A percentile compares a stretch with the other conserved stretches of the same genome.
phyloP scores from a whole-genome alignment of 2,888 invertebrate genomes.

The Ormia ochracea region DNA sequence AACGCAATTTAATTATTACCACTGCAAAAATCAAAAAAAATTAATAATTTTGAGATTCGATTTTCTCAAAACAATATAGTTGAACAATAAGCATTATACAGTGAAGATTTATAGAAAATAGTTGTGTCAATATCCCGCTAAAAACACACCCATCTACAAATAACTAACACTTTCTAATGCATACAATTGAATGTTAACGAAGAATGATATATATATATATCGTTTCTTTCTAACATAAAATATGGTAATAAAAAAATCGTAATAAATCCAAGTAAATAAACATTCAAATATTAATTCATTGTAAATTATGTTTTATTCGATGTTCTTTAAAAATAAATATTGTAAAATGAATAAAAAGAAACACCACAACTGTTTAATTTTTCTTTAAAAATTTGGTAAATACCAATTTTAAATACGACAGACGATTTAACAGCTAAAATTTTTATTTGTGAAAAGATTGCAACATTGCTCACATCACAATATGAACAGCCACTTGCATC shows the following conservation, averaged over 20 bases:
- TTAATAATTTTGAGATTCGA: neutral
- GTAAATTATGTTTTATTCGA: conserved; percentile 62
- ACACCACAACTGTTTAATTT: neutral
- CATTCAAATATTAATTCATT: conserved; percentile 47
- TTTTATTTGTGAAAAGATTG: no score
- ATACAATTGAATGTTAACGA: conserved; percentile 25
- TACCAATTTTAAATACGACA: no score
- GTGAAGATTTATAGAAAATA: conserved; percentile 24
- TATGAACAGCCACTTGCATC: no score
- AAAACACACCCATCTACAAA: neutral
- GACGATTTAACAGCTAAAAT: no score
- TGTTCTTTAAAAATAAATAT: conserved; percentile 61
- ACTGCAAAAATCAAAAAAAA: neutral
- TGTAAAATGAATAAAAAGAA: conserved; percentile 49
- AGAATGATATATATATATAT: neutral
- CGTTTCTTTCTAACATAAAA: conserved; percentile 20
- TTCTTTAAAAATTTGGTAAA: neutral
- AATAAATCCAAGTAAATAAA: conserved; percentile 32
- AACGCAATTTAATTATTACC: conserved; percentile 16
- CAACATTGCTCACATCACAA: no score
- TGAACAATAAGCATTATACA: conserved; percentile 33
- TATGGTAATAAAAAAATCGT: conserved; percentile 3
- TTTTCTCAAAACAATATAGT: conserved; percentile 23
- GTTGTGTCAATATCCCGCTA: conserved; percentile 19
- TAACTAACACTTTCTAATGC: conserved; percentile 14